Conservation (phyloP, 2,797 vertebrate genomes). For the Cheirogaleus major region DNA sequence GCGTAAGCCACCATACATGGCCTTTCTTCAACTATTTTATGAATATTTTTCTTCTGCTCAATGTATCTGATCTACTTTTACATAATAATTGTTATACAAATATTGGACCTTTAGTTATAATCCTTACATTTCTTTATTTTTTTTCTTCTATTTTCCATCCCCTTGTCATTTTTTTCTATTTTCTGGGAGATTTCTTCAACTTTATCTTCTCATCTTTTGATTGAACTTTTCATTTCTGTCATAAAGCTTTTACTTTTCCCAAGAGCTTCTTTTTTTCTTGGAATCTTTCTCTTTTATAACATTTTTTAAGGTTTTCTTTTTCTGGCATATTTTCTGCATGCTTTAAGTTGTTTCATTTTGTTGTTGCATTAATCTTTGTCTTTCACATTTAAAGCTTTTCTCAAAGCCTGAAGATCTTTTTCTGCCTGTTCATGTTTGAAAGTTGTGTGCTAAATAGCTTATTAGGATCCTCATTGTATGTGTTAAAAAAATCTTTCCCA, state of each 20-base stretch:
- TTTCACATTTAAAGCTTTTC: not conserved
- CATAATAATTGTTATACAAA: not conserved
- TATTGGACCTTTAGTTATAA: not conserved
- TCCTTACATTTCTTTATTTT: not conserved
- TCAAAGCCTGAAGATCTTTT: not conserved
- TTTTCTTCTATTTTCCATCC: not conserved
- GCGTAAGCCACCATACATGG: not conserved
- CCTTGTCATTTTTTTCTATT: not conserved
- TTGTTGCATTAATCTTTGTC: not conserved
- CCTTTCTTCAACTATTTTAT: not conserved
- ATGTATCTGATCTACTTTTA: not conserved
- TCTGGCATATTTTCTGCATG: not conserved
- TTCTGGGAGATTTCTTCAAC: not conserved
- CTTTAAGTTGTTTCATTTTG: not conserved
- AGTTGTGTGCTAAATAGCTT: not conserved
- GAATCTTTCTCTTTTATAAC: not conserved
- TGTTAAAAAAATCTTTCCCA: not conserved
- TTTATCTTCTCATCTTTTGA: not conserved
- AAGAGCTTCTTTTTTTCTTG: not conserved
- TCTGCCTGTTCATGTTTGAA: not conserved
- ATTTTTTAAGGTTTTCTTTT: not conserved
- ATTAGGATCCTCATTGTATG: not conserved
- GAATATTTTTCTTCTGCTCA: not conserved
- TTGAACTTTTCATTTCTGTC: constrained; percentile 9
- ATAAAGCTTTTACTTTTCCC: not conserved